Evolutionary conservation across 2,888 invertebrate genomes (phyloP).

Genomic region (Agrilus biguttatus): DNA sequence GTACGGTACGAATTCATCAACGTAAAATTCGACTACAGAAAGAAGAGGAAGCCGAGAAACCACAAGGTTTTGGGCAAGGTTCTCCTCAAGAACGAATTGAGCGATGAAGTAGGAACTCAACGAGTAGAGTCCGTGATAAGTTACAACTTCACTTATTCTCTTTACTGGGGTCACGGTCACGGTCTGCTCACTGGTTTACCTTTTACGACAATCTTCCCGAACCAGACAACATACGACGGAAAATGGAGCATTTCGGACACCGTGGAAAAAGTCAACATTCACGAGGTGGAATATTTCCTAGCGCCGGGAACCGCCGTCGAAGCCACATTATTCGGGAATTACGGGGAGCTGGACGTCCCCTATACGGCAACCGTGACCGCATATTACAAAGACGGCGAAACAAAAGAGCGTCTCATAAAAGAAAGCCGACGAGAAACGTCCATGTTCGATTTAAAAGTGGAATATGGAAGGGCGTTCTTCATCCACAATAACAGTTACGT

Average conservation of each 20-base stretch:
- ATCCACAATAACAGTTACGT: conserved; percentile 59
- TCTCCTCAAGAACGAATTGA: conserved; percentile 29
- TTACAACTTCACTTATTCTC: conserved; percentile 52
- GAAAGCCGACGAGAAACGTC: conserved; percentile 52
- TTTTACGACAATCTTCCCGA: conserved; percentile 44
- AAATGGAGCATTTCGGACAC: conserved; percentile 51
- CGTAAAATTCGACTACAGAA: conserved; percentile 21
- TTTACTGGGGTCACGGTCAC: conserved; percentile 68
- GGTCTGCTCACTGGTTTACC: conserved; percentile 58
- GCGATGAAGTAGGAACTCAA: conserved; percentile 30
- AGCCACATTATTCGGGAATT: conserved; percentile 60
- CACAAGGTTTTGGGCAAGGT: conserved; percentile 26
- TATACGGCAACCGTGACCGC: conserved; percentile 60
- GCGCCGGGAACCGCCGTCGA: conserved; percentile 71
- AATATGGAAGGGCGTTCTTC: conserved; percentile 66
- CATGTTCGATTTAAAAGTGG: conserved; percentile 51
- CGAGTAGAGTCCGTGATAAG: conserved; percentile 59
- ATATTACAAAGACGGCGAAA: conserved; percentile 47
- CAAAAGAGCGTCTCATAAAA: conserved; percentile 41
- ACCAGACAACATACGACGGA: conserved; percentile 41
- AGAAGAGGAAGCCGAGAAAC: conserved; percentile 28
- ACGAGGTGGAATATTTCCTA: conserved; percentile 43
- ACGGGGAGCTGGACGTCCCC: conserved; percentile 58
- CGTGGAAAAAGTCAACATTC: conserved; percentile 40
- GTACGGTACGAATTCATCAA: conserved; percentile 55